Conservation (phyloP, 2,113 vertebrate genomes). For the Panthera leo region DNA sequence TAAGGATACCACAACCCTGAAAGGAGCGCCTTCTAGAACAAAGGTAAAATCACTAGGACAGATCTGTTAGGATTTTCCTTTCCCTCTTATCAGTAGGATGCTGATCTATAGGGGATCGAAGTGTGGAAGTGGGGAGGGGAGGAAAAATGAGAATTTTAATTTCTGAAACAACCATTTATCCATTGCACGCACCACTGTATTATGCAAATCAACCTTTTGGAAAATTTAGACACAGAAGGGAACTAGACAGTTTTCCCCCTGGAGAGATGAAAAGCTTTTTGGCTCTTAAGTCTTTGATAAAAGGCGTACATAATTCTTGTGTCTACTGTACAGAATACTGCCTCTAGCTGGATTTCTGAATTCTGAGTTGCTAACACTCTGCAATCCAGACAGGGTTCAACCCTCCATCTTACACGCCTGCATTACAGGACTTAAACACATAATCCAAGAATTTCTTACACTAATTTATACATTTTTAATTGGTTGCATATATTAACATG, state of each 20-base stretch:
- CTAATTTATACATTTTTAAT: conserved; percentile 92
- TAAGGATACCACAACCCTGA: conserved; percentile 78
- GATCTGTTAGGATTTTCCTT: conserved; percentile 76
- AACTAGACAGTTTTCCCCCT: conserved; percentile 77
- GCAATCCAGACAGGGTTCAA: conserved; percentile 80
- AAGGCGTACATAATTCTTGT: conserved; percentile 78
- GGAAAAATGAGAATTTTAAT: conserved; percentile 71
- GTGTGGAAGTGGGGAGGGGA: conserved; percentile 58
- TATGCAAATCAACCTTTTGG: conserved; percentile 80
- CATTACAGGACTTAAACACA: conserved; percentile 86
- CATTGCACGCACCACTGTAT: conserved; percentile 83
- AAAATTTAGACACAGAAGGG: conserved; percentile 82
- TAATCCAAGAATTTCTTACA: conserved; percentile 87
- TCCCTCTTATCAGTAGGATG: conserved; percentile 66
- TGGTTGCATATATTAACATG: conserved; percentile 93
- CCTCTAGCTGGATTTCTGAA: conserved; percentile 78
- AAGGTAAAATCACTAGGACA: conserved; percentile 71
- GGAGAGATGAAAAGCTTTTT: conserved; percentile 82
- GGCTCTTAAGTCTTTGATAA: conserved; percentile 81
- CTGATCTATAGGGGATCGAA: conserved; percentile 61
- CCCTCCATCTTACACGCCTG: conserved; percentile 84
- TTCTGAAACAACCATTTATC: conserved; percentile 83
- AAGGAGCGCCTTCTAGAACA: conserved; percentile 81
- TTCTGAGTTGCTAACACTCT: conserved; percentile 71
- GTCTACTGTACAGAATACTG: conserved; percentile 86